Base-by-base conservation (phyloP, 2,888 invertebrate genomes). In the Parnassius glacialis region DNA sequence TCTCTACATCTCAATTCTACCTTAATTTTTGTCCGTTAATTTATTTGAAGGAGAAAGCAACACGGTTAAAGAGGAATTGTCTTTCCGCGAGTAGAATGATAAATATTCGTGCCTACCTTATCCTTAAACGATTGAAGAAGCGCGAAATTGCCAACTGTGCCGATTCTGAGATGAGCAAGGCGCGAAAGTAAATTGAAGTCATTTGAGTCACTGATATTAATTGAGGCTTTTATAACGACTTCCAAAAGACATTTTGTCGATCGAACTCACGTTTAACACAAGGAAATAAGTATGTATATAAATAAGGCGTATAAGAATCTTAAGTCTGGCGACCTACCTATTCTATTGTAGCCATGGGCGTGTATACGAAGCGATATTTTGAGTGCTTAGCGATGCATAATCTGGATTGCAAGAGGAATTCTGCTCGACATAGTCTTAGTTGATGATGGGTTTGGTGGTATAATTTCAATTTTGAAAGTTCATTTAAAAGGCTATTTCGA, bases 151-250 rank as follows among this genome's bases (percentile, higher is more conserved):
- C 42, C n/a, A 57, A 48, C 57, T 13, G 53, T 54, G 57, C 43
- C 62, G 42, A 16, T 53, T 53, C 25, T 43, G 13, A 43, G 48
- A 53, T 53, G 57, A 62, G 48, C 47, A 57, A 34, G 43, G 57
- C 57, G 48, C 44, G 10, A 56, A 57, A 48, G 48, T 61, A 57
- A 62, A 62, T 62, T 53, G 57, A 53, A 52, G 42, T 44, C 54
- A n/a, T 54, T 57, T 57, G 43, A 62, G 25, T 62, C 57, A 57
- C 13, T 47, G 48, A 52, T 57, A 57, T 53, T 56, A 52, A 57
- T 57, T 42, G 48, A 48, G 13, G 10, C 57, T 41, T 13, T 48
- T 16, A 48, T 48, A 48, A 48, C 47, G 48, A n/a, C 10, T 48
- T 9, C 5, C 13, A 7, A 13, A 48, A 48, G 34, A 34, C 7